A percentile compares a stretch with the other conserved stretches of the same genome.
Evolutionary conservation across 92 coral and sea anemone species (phyloP).

Genomic region (Palythoa grandis): DNA sequence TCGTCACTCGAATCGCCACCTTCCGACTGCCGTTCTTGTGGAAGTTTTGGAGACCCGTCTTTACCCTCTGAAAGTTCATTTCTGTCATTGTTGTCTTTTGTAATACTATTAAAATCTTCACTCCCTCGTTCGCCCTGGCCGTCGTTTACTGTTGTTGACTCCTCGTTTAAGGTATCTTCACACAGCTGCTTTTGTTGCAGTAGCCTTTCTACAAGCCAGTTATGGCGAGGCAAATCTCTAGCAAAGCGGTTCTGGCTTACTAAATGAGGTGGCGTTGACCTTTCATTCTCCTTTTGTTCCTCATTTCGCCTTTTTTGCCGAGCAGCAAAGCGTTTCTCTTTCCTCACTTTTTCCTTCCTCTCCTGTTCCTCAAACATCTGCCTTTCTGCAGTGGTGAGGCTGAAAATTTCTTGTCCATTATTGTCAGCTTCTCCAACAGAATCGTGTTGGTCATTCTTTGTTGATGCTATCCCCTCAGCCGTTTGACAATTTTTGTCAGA

Average conservation of each 20-base stretch:
- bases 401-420: constrained; percentile 68
- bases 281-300: constrained; percentile 77
- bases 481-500: constrained; percentile 12
- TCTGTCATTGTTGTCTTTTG: constrained; percentile 34
- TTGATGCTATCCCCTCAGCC: neutral
- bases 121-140: constrained; percentile 64
- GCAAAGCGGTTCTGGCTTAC: constrained; percentile 95
- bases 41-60: neutral
- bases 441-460: constrained; percentile 36
- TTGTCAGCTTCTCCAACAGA: constrained; percentile 71
- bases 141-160: constrained; percentile 36
- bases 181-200: constrained; percentile 87
- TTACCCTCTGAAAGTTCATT: constrained; percentile 39
- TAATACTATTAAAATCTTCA: constrained; percentile 28
- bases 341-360: constrained; percentile 64
- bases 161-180: constrained; percentile 66
- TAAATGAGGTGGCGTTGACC: constrained; percentile 89
- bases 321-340: constrained; percentile 76
- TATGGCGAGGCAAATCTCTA: constrained; percentile 96
- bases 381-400: constrained; percentile 64
- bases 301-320: constrained; percentile 75
- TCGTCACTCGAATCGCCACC: constrained; percentile 48
- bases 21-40: constrained; percentile 45
- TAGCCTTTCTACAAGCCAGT: constrained; percentile 95
- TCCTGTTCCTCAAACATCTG: constrained; percentile 68